Percentiles rank a stretch among this genome's conserved stretches.
These are phyloP conservation scores for Scaptodrosophila lebanonensis DNA, from an alignment of 1,140 invertebrate genomes.

Conservation along the genomic window DNA sequence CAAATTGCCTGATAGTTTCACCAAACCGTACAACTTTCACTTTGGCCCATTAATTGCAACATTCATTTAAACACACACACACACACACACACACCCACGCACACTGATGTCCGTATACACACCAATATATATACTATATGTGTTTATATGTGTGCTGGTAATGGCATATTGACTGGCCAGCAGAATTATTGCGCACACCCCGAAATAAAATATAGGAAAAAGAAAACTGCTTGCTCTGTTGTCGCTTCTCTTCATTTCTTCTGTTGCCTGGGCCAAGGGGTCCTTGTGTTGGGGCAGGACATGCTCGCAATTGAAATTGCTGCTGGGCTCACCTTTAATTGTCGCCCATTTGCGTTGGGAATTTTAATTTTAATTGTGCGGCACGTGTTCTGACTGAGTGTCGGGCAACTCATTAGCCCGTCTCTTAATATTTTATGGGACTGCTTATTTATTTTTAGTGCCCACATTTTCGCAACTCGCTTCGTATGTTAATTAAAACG, in stretches of 20 bases:
- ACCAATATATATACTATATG: too few species aligned
- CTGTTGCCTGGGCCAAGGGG: background rate
- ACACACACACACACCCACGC: too few species aligned
- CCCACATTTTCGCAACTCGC: constrained; percentile 3
- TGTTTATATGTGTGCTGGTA: too few species aligned
- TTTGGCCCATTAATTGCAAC: constrained; percentile 26
- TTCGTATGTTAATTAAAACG: constrained; percentile 57
- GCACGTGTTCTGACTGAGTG: constrained; percentile 26
- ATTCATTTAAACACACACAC: constrained; percentile 10
- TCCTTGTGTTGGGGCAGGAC: constrained; percentile 11
- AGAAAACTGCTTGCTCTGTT: too few species aligned
- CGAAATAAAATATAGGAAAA: too few species aligned
- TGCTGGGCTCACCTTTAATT: constrained; percentile 42
- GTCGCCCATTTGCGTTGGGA: constrained; percentile 32
- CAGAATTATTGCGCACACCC: too few species aligned
- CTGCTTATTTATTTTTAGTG: constrained; percentile 30
- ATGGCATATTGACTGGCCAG: too few species aligned
- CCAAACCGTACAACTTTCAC: constrained; percentile 45
- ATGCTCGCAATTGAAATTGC: constrained; percentile 3
- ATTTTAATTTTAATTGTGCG: constrained; percentile 24
- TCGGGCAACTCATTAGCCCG: constrained; percentile 1
- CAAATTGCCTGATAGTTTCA: constrained; percentile 44
- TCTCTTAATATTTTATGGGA: constrained; percentile 23
- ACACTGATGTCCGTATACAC: too few species aligned
- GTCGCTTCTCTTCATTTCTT: background rate